Conservation (phyloP, 2,113 vertebrate species). For the Riparia riparia region DNA sequence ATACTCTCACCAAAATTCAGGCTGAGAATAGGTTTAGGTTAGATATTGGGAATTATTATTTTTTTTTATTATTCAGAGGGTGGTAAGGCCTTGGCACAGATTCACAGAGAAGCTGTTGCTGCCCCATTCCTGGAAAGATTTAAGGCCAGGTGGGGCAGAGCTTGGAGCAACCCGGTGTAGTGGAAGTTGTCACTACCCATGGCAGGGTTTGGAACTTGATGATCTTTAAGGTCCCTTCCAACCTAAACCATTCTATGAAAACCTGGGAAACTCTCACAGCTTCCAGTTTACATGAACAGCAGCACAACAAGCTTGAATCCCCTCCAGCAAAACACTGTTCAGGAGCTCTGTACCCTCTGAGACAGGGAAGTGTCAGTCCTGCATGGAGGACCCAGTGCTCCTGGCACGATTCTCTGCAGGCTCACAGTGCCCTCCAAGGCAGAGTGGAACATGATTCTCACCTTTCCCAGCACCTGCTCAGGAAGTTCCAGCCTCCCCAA, state of each 20-base stretch:
- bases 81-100: not conserved
- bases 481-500: not conserved
- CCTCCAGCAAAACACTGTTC: not conserved
- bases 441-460: not conserved
- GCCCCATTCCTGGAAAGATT: not conserved
- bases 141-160: not conserved
- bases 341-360: not conserved
- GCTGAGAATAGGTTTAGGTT: not conserved
- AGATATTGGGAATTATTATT: not conserved
- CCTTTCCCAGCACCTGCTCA: not conserved
- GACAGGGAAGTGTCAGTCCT: not conserved
- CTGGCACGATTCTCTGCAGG: not conserved
- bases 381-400: not conserved
- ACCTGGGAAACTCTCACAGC: no score
- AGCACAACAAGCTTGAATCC: not conserved
- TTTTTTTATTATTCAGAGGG: not conserved
- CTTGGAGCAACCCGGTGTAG: not conserved
- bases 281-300: rapidly evolving
- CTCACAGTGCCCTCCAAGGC: not conserved
- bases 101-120: not conserved
- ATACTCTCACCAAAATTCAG: not conserved
- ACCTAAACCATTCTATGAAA: not conserved
- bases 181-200: not conserved
- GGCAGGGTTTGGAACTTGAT: not conserved
- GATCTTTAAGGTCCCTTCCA: not conserved